Evolutionary conservation across 2,113 vertebrate genomes (phyloP).

Genomic region (Notothenia coriiceps): DNA sequence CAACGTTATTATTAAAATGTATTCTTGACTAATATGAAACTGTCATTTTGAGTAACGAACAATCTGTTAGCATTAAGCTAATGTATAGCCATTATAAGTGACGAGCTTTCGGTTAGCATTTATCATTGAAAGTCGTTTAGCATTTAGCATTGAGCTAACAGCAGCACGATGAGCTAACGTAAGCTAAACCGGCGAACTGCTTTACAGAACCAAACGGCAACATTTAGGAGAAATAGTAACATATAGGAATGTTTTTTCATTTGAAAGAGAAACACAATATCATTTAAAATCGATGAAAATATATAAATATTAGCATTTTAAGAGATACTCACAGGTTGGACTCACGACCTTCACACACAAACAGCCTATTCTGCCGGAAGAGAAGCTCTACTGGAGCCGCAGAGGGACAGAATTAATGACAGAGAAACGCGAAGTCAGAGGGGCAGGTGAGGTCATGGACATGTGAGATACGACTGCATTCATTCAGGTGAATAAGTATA

Average conservation of each 20-base stretch:
- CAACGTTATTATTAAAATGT: neutral
- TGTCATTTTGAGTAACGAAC: too few relatives aligned
- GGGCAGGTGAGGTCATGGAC: neutral
- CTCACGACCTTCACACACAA: slow-evolving; percentile 79
- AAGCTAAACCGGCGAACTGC: slow-evolving; percentile 23
- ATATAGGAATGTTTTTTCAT: too few relatives aligned
- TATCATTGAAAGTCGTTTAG: too few relatives aligned
- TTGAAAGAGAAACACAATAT: too few relatives aligned
- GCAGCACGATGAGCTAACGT: neutral
- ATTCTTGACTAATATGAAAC: neutral
- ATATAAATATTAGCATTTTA: too few relatives aligned
- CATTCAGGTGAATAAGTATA: too few relatives aligned
- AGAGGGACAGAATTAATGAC: slow-evolving; percentile 32
- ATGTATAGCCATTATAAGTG: too few relatives aligned
- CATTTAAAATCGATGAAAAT: too few relatives aligned
- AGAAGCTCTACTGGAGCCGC: neutral
- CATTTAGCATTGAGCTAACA: neutral
- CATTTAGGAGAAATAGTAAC: accelerated
- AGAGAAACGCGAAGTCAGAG: neutral
- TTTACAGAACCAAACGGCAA: neutral
- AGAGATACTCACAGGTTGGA: slow-evolving; percentile 59
- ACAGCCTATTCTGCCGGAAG: slow-evolving; percentile 28
- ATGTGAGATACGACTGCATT: too few relatives aligned
- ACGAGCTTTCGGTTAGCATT: too few relatives aligned
- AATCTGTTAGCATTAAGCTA: neutral